Percentiles rank a stretch among this genome's conserved stretches.
Evolutionary conservation across 1,140 invertebrate genomes (phyloP).

Genomic region (Brachionus asplanchnoidis): DNA sequence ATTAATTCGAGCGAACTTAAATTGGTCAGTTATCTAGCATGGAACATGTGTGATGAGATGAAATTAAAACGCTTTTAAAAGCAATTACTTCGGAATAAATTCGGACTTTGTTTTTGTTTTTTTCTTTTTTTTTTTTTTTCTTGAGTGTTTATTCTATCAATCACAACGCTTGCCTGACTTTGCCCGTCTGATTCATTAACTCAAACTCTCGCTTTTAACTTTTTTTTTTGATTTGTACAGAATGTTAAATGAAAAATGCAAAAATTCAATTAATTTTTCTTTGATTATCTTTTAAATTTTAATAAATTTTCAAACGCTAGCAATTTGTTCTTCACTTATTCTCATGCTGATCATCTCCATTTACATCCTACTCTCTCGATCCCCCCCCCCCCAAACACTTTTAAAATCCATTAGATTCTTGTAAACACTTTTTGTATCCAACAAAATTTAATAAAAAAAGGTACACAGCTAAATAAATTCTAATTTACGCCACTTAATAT

Average conservation of each 20-base stretch:
- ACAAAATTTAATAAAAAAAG: background rate
- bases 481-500: background rate
- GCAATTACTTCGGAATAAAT: constrained; percentile 10
- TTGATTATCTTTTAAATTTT: background rate
- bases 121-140: too few species aligned
- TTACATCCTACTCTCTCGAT: background rate
- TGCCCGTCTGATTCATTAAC: background rate
- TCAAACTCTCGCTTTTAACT: background rate
- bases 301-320: background rate
- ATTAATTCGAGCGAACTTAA: background rate
- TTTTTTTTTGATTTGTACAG: constrained; percentile 4
- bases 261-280: constrained; percentile 6
- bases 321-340: constrained; percentile 2
- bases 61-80: constrained; percentile 21
- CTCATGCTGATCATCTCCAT: background rate
- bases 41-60: background rate
- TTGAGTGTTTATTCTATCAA: constrained; percentile 27
- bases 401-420: background rate
- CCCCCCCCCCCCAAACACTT: too few species aligned
- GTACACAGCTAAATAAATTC: background rate
- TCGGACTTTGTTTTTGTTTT: background rate
- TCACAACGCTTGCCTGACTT: background rate
- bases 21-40: constrained; percentile 23
- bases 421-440: background rate
- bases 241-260: background rate